Conservation (phyloP, 2,113 vertebrate genomes). For the Xiphias gladius region DNA sequence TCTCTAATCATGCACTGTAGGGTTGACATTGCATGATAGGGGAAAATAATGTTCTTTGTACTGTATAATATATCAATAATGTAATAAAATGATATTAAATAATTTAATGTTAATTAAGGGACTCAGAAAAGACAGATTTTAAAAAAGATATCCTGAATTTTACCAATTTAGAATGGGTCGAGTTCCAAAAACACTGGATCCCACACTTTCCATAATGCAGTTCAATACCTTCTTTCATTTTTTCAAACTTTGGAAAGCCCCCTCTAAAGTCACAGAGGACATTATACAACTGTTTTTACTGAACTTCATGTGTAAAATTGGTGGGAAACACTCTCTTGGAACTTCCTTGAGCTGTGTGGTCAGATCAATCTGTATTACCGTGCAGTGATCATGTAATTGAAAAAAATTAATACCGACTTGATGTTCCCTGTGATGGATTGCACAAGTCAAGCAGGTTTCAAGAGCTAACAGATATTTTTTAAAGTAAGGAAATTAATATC, state of each 20-base stretch:
- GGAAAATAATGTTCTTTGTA: not conserved
- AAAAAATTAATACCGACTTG: constrained; percentile 13
- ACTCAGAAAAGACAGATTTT: too few relatives aligned
- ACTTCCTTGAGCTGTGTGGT: not conserved
- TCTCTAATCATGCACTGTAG: not conserved
- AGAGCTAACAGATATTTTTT: not conserved
- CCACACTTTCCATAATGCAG: not conserved
- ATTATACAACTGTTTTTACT: too few relatives aligned
- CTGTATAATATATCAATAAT: too few relatives aligned
- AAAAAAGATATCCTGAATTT: too few relatives aligned
- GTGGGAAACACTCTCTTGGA: not conserved
- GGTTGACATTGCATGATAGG: not conserved
- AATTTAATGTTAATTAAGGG: not conserved
- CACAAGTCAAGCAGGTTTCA: constrained; percentile 15
- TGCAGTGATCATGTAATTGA: constrained; percentile 26
- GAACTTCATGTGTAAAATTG: too few relatives aligned
- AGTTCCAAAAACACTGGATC: not conserved
- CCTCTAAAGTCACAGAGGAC: not conserved
- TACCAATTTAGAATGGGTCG: too few relatives aligned
- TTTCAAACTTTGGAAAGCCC: not conserved
- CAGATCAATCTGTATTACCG: too few relatives aligned
- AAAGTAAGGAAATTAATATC: not conserved
- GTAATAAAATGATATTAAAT: too few relatives aligned
- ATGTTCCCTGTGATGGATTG: constrained; percentile 30
- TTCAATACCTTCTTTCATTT: not conserved